Base-by-base conservation (phyloP, 2,113 vertebrate genomes). In the Corapipo altera region DNA sequence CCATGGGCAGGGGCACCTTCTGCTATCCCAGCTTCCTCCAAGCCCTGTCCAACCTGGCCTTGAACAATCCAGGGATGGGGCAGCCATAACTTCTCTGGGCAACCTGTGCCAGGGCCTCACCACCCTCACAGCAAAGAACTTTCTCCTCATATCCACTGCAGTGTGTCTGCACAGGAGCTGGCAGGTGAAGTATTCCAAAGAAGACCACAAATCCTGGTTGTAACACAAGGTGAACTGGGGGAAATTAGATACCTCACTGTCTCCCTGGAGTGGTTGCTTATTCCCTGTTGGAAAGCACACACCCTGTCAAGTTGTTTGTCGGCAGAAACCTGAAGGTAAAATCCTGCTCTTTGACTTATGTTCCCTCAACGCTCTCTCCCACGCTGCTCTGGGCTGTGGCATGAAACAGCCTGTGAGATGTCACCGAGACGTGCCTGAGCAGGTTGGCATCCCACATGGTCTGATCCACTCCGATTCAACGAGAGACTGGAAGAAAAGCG, bases 381-480 rank as follows among this genome's bases (percentile, higher is more conserved):
- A 94, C 88, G 46, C 88, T 94, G 83, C 93, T 88, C 92, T 81
- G 79, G 85, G 93, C 92, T 84, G 48, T 43, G 73, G 83, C 91
- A 94, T 49, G 41, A 72, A 97, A 61, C 95, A 95, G 93, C 85
- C 96, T 96, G 93, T 72, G 70, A 67, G 88, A 96, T 88, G 91
- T 95, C 91, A 94, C 69, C 1, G 22, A 93, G 92, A 90, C 44
- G 49, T 93, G 89, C 91, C 94, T 96, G 91, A 96, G 94, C 94
- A 96, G 93, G 95, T 89, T 95, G 95, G 85, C 92, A 82, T 86
- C 90, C 93, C 88, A 96, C 93, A 94, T 94, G 95, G 91, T 96
- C 83, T 91, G 6, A 95, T 92, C 83, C 83, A 89, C 6, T 8
- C 88, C 87, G 80, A 93, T 93, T 84, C 93, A 59, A 94, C 35